Conservation (phyloP, 2,797 vertebrate species). For the Semotilus atromaculatus region DNA sequence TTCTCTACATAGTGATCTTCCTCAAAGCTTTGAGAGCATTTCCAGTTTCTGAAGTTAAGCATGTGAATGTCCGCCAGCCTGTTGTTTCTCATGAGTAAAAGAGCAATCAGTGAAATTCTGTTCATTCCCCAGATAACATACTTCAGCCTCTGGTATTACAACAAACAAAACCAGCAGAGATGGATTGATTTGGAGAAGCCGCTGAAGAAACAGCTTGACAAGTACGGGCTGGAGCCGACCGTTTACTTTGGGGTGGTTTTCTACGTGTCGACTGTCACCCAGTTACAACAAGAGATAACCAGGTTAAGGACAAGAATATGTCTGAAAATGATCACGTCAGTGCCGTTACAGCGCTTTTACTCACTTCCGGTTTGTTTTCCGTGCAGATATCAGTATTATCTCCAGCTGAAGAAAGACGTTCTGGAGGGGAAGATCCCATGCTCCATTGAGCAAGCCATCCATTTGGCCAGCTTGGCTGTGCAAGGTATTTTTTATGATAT, state of each 20-base stretch:
- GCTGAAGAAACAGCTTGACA: constrained; percentile 98
- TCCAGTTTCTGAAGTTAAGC: background rate
- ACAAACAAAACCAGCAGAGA: constrained; percentile 97
- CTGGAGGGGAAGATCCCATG: constrained; percentile 95
- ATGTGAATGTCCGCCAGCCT: background rate
- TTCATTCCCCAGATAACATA: constrained; percentile 85
- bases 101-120: constrained; percentile 43
- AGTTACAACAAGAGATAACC: constrained; percentile 97
- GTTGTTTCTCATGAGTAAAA: constrained; percentile 10
- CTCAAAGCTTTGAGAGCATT: background rate
- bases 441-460: constrained; percentile 92
- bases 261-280: constrained; percentile 90
- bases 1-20: background rate
- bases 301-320: constrained; percentile 77
- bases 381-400: constrained; percentile 98
- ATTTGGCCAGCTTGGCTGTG: constrained; percentile 93
- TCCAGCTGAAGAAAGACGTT: constrained; percentile 97
- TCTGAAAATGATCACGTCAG: background rate
- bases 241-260: constrained; percentile 98
- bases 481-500: constrained; percentile 84
- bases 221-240: constrained; percentile 93
- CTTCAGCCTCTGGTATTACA: constrained; percentile 98
- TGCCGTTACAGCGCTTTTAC: background rate
- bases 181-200: constrained; percentile 98
- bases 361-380: constrained; percentile 18